Base-by-base conservation (phyloP, 2,113 vertebrate genomes). In the Elgaria multicarinata region DNA sequence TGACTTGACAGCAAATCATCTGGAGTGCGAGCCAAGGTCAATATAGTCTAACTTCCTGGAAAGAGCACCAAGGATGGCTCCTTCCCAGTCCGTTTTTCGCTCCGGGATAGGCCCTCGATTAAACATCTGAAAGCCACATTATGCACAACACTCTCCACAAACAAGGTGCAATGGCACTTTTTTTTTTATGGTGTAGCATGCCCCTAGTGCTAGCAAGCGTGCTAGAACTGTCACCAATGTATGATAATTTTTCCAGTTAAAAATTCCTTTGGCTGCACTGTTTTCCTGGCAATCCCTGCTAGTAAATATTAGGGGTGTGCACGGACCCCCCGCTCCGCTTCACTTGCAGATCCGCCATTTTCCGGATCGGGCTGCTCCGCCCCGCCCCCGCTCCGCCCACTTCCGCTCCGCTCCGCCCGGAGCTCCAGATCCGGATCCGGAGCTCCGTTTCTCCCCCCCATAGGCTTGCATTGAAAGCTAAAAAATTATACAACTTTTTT, bases 101-200 rank as follows among this genome's bases (percentile, higher is more conserved):
- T 67, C 55, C 79, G 58, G 64, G 66, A 33, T 84, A 50, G 9
- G 42, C 64, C 33, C 20, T 16, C 81, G 42, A 87, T 90, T 87
- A 62, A 92, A 28, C 53, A 81, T 75, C 86, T 85, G 85, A 58
- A 92, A 76, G 79, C 89, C 39, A 42, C 31, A 46, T 84, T 53
- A 28, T 36, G 20, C 16, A 14, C 20, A 28, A 83, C 28, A 18
- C 16, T 36, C 58, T 87, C 78, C 66, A 88, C 58, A 85, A 88
- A 6, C 6, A 81, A 86, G 84, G 87, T 66, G n/a, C 55, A 79
- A 78, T 1, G 9, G 3, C 10, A 6, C 0, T 0, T 85, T 3
- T 87, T 0, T 85, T 3, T 87, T 28, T 77, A 33, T 3, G 24
- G 0, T 0, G 50, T 1, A 2, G 24, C 20, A 31, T 75, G 50